Evolutionary conservation across 1,140 invertebrate species (phyloP), one percentile per base, ranked within the genome.

Genomic region (Samia ricini): DNA sequence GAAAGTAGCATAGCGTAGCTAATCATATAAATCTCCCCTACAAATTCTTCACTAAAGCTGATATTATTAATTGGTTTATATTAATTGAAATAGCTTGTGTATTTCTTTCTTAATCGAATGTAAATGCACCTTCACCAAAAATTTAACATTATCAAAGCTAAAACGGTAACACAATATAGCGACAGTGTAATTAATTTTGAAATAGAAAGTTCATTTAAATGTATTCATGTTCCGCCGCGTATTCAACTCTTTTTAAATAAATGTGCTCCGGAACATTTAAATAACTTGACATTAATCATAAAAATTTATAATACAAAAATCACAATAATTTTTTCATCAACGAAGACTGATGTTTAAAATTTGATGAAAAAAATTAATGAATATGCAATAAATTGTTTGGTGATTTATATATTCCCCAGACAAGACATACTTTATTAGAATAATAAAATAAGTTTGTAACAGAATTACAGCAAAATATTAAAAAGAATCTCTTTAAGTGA

Each of bases 61-160:
- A 12, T 12, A 42, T 42, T 42, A 15, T 42, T 4, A 10, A 42
- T 15, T 36, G 10, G n/a, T n/a, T n/a, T n/a, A n/a, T n/a, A 36
- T 36, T 42, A 26, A 4, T 26, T 26, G 8, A 8, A 26, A 26
- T 26, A 26, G 26, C 8, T 26, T n/a, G n/a, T n/a, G 4, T 26
- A 42, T 12, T 10, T 42, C 10, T 42, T 15, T 3, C 10, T 4
- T 66, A 66, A 36, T 58, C 33, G 33, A 60, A 60, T 72, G 72
- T 82, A 82, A 82, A 82, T 80, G 79, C 79, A 80, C 79, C 79
- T 75, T 76, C 79, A 82, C 77, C 79, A 68, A 64, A 42, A 21
- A 60, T 64, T 62, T 62, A 59, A 55, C 19, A 24, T 55, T 12
- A 42, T 15, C 33, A 10, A 55, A 55, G 52, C 52, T 23, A 24